Base-by-base conservation (phyloP, 2,797 vertebrate species). In the Rhinophrynus dorsalis region DNA sequence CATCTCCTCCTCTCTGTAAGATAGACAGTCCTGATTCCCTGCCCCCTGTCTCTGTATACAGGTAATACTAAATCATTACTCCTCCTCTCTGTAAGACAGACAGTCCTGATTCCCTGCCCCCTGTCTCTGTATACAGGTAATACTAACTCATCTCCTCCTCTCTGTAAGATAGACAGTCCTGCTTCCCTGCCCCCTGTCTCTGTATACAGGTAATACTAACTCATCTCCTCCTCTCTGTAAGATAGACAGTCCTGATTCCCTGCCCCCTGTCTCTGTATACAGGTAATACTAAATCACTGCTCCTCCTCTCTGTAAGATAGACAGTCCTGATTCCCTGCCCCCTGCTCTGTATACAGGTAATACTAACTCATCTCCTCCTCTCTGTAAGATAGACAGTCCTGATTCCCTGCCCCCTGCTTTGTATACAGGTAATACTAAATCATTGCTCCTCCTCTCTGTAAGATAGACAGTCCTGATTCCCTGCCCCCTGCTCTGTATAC, bases 191-290 rank as follows among this genome's bases (percentile, higher is more conserved):
- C 17, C 29, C 15, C 13, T 23, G 20, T 33, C 12, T 21, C 40
- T 52, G 68, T 65, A 62, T 17, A 13, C 21, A 15, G 51, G 33
- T 52, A 57, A 51, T 50, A 60, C 68, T 37, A 6, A 29, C 11
- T 50, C 18, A 15, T 11, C 20, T 38, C 68, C 50, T 62, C 68
- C 44, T 55, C 51, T 56, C 50, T 37, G n/a, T n/a, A n/a, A n/a
- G n/a, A n/a, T n/a, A n/a, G n/a, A n/a, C n/a, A n/a, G n/a, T n/a
- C n/a, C n/a, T n/a, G n/a, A n/a, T n/a, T n/a, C n/a, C n/a, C n/a
- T n/a, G n/a, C n/a, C n/a, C n/a, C n/a, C n/a, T n/a, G n/a, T n/a
- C n/a, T n/a, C n/a, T n/a, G n/a, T n/a, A n/a, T n/a, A n/a, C n/a
- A n/a, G n/a, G n/a, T n/a, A n/a, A n/a, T n/a, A n/a, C n/a, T n/a